Evolutionary conservation across 1,140 invertebrate genomes (phyloP).

Genomic region (Papilio machaon): DNA sequence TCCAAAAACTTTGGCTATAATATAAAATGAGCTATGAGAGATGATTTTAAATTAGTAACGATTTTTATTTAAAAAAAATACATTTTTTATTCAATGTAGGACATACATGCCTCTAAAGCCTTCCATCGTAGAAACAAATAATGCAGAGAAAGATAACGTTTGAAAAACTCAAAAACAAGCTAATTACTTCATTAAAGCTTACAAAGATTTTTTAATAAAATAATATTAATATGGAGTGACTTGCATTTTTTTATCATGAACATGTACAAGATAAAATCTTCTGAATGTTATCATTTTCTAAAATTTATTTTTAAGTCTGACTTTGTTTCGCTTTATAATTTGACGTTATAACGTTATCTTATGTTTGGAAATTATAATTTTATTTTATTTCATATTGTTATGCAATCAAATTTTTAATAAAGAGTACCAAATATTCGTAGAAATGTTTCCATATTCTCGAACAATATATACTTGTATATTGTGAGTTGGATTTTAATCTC

Average conservation of each 20-base stretch:
- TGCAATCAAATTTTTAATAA: too few relatives aligned
- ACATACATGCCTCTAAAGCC: neutral
- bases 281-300: neutral
- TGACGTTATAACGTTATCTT: neutral
- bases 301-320: neutral
- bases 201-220: neutral
- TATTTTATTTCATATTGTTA: neutral
- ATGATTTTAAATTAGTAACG: too few relatives aligned
- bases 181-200: neutral
- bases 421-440: too few relatives aligned
- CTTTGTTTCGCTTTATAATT: too few relatives aligned
- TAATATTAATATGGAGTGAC: neutral
- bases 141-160: neutral
- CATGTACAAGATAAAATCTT: neutral
- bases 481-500: neutral
- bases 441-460: too few relatives aligned
- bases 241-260: conserved; percentile 5
- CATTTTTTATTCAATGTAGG: too few relatives aligned
- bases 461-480: neutral
- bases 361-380: neutral
- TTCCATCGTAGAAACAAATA: neutral
- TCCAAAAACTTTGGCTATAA: too few relatives aligned
- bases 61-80: too few relatives aligned
- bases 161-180: neutral
- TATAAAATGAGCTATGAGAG: too few relatives aligned